Evolutionary conservation across 2,113 vertebrate genomes (phyloP), one percentile per base, ranked within the genome.

Genomic region (Protobothrops flavoviridis): DNA sequence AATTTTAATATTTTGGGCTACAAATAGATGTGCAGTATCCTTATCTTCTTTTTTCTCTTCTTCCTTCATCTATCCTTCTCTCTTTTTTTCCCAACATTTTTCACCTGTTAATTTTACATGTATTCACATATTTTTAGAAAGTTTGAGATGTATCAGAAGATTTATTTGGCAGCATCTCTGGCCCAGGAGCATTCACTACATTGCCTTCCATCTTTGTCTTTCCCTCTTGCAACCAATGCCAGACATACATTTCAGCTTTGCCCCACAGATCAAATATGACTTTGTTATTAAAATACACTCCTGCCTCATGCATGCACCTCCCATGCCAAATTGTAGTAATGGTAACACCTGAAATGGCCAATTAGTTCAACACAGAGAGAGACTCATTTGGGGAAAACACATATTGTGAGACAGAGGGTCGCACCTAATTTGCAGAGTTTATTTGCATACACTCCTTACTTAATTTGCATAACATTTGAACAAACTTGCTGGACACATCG

Each of bases 401-500:
- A 93, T 61, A 90, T 87, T 55, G 81, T 64, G 89, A 93, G n/a
- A 56, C 74, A 93, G 88, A 90, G 88, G 81, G 88, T 48, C 4
- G 4, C 53, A 86, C 89, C 89, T 53, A 64, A 93, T 93, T 87
- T 93, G 88, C 81, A 87, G 45, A 64, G 45, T n/a, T 90, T 90
- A 64, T 90, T 93, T 90, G 26, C 74, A 86, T 86, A 87, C 33
- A 81, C 55, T 90, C 74, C 48, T 23, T 86, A 64, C 29, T 61
- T 87, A 87, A 90, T 90, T 90, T 33, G 17, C 74, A 64, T 61
- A 93, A 93, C 86, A 90, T 93, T 93, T 90, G 81, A 81, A 93
- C 45, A 10, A 93, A 90, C 81, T 53, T 43, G n/a, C 48, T 90
- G 89, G 89, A 90, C 56, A 43, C 45, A 57, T 21, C 5, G 13